phyloP scores from a whole-genome alignment of 2,888 invertebrate species.

The Candidula unifasciata region DNA sequence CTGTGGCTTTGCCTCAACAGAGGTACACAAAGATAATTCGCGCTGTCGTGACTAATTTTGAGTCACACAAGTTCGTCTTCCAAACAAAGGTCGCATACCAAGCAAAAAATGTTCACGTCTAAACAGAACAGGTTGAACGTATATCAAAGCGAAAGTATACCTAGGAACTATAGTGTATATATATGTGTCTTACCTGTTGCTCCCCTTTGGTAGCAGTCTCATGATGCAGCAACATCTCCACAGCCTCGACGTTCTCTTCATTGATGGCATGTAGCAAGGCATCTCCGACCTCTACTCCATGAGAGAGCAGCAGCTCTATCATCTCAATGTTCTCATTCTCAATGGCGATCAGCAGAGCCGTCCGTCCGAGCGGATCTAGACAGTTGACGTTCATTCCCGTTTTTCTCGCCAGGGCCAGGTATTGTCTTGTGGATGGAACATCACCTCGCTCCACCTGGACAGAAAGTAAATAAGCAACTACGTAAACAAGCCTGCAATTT shows the following conservation, averaged over 20 bases:
- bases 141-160: too few relatives aligned
- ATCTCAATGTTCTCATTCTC: conserved; percentile 97
- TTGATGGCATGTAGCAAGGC: conserved; percentile 94
- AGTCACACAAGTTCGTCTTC: too few relatives aligned
- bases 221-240: conserved; percentile 95
- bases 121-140: too few relatives aligned
- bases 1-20: too few relatives aligned
- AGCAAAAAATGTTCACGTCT: too few relatives aligned
- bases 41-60: too few relatives aligned
- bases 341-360: conserved; percentile 92
- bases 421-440: conserved; percentile 87
- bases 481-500: too few relatives aligned
- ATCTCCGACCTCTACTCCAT: conserved; percentile 93
- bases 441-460: conserved; percentile 91
- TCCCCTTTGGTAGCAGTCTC: conserved; percentile 69
- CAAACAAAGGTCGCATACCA: too few relatives aligned
- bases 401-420: conserved; percentile 68
- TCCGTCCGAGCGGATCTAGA: conserved; percentile 93
- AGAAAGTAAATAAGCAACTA: too few relatives aligned
- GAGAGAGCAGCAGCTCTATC: conserved; percentile 92
- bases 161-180: too few relatives aligned
- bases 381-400: conserved; percentile 88
- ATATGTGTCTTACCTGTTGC: conserved; percentile 56
- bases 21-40: too few relatives aligned
- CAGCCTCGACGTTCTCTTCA: conserved; percentile 97